Conservation (phyloP, 1,140 invertebrate genomes). For the honey bee (Apis mellifera) region Amel_HAv3.1 CM009942.2:10708001-10708500, state of each 20-base stretch:
- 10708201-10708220: slow-evolving; percentile 78
- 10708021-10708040: slow-evolving; percentile 68
- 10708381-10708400: slow-evolving; percentile 68
- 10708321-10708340: slow-evolving; percentile 56
- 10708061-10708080: slow-evolving; percentile 93
- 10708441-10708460: slow-evolving; percentile 30
- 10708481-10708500: slow-evolving; percentile 68
- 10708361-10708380: slow-evolving; percentile 37
- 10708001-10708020: slow-evolving; percentile 75
- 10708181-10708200: slow-evolving; percentile 93
- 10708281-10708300: slow-evolving; percentile 44
- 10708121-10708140: slow-evolving; percentile 92
- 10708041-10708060: slow-evolving; percentile 91
- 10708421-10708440: slow-evolving; percentile 17
- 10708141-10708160: slow-evolving; percentile 89
- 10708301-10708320: slow-evolving; percentile 68
- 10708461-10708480: slow-evolving; percentile 60
- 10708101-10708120: slow-evolving; percentile 92
- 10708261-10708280: slow-evolving; percentile 60
- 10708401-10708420: slow-evolving; percentile 73
- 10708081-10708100: slow-evolving; percentile 88
- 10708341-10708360: slow-evolving; percentile 39
- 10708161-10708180: slow-evolving; percentile 91
- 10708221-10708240: slow-evolving; percentile 89
- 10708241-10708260: slow-evolving; percentile 87